phyloP scores from a whole-genome alignment of 2,113 vertebrate genomes.

The Serilophus lunatus region DNA sequence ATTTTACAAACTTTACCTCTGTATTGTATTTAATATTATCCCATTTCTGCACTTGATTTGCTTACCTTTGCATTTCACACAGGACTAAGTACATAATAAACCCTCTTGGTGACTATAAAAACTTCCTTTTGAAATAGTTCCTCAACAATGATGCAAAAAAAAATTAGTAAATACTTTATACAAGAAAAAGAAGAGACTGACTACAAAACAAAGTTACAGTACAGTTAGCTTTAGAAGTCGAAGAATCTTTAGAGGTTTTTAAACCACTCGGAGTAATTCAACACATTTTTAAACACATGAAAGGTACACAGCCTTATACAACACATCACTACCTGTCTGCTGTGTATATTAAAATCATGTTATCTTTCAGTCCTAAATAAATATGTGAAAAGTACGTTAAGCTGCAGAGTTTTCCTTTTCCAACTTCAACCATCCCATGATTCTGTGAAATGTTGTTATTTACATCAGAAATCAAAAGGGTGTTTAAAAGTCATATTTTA shows the following conservation, averaged over 20 bases:
- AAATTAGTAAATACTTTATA: neutral
- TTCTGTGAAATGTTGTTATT: neutral
- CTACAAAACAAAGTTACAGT: neutral
- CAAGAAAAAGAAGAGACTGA: neutral
- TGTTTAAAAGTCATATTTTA: neutral
- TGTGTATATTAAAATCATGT: neutral
- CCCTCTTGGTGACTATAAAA: neutral
- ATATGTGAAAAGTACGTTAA: neutral
- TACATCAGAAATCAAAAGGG: neutral
- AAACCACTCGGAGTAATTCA: neutral
- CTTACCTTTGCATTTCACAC: neutral
- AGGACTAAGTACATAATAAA: neutral
- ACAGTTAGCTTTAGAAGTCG: neutral
- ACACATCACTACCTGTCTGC: neutral
- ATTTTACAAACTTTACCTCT: fast-evolving
- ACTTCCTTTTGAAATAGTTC: neutral
- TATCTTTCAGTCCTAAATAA: neutral
- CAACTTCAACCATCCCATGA: neutral
- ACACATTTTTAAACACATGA: neutral
- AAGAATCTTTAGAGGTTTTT: neutral
- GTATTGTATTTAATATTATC: neutral
- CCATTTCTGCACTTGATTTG: neutral
- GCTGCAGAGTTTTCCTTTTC: neutral
- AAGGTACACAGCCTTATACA: neutral
- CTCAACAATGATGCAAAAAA: neutral